Evolutionary conservation across 35 echinoderm and acorn worm species (phyloP), one percentile per base, ranked within the genome.

Genomic region (Diadema setosum): DNA sequence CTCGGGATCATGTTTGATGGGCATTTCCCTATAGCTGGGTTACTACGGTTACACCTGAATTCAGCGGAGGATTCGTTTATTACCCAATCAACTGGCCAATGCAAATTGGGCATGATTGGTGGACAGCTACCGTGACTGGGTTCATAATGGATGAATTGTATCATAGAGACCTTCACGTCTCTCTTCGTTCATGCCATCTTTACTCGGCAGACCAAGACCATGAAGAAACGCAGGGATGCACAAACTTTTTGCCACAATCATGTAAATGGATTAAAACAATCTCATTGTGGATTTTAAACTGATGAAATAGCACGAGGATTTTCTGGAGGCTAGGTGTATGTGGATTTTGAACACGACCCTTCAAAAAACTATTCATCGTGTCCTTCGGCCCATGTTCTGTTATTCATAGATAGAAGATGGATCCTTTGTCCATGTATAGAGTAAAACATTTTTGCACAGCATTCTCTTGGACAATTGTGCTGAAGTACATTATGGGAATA

Each of bases 1-100:
- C 18, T 41, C 44, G 40, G 37, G 73, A 78, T 78, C 40, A 17
- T 14, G 44, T 78, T 78, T 78, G 73, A 78, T 78, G 40, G 73
- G 73, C 39, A 78, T 20, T 78, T 78, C 73, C n/a, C 73, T 78
- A 78, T 41, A 44, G 73, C 73, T 42, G 73, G 23, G 40, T 39
- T 78, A 39, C 73, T 78, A 78, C 4, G 39, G 73, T 78, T 78
- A 44, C 73, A 78, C 24, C n/a, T 34, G 39, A 78, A 39, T 78
- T 78, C 40, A 39, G 73, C 26, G 37, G 63, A 31, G 73, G 40
- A 21, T 24, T 42, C 73, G 24, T 78, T 44, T 44, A 44, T 78
- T 78, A 78, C 40, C 73, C 40, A 78, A 78, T 78, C 73, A 78
- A 78, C 73, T 25, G 18, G 73, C 40, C 73, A 78, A n/a, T 11